Base-by-base conservation (phyloP, 2,888 invertebrate species). In the Meloe dianella region DNA sequence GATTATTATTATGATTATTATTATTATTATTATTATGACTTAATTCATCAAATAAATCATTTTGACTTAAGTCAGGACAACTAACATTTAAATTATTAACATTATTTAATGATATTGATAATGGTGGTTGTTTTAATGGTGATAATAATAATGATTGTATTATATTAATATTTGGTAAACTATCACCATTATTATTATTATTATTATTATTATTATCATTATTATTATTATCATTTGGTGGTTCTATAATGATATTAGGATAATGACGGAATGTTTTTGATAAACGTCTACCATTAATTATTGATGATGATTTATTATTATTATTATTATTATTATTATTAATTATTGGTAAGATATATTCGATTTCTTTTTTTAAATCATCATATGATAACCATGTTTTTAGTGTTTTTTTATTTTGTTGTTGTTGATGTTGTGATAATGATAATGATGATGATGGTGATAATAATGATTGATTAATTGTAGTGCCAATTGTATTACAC, bases 281-380 rank as follows among this genome's bases (percentile, higher is more conserved):
- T 67, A 78, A 73, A 32, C 80, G 73, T 7, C 81, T 79, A 17
- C 67, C 61, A 27, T 58, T 68, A 60, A 24, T n/a, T 2, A 27
- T 54, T 60, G 22, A 60, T 47, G 35, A 60, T 60, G 69, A 38
- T 61, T 41, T 35, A 35, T 4, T 20, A 69, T 71, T 20, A 17
- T 67, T 63, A 22, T 64, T 65, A n/a, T n/a, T n/a, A n/a, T n/a
- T n/a, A n/a, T n/a, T n/a, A n/a, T n/a, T n/a, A n/a, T n/a, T n/a
- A n/a, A n/a, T n/a, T 47, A 80, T 80, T 0, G 84, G 83, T 66
- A 84, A 64, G 62, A 84, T 76, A 63, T 68, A 76, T 67, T 82
- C 80, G 35, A 84, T 82, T 69, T 83, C 80, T 58, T 79, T 78
- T 63, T 81, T 82, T 24, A 84, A 74, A 75, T 83, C 83, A 68